Evolutionary conservation across 2,797 vertebrate species (phyloP).

Genomic region (Liparis tanakae): DNA sequence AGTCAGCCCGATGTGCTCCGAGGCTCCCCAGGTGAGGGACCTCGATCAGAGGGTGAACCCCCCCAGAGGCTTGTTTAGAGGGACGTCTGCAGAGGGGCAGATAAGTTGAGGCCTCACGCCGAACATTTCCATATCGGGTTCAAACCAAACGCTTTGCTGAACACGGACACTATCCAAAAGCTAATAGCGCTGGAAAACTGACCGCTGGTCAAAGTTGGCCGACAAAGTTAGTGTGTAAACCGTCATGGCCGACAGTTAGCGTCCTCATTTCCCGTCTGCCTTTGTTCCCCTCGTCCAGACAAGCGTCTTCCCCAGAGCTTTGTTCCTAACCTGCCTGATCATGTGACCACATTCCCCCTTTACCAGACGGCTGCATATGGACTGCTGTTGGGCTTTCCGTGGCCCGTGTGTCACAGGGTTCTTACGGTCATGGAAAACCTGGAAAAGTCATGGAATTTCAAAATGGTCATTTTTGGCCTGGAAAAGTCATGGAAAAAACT

Average conservation of each 20-base stretch:
- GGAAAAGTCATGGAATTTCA: no score
- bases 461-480: no score
- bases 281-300: not conserved
- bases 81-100: slow-evolving; percentile 43
- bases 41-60: slow-evolving; percentile 75
- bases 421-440: no score
- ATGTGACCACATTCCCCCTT: not conserved
- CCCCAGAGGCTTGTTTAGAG: slow-evolving; percentile 33
- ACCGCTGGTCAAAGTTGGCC: not conserved
- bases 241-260: not conserved
- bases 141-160: not conserved
- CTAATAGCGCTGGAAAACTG: not conserved
- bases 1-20: slow-evolving; percentile 61
- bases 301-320: not conserved
- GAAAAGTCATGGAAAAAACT: no score
- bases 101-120: slow-evolving; percentile 43
- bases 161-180: not conserved
- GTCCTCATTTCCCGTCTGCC: not conserved
- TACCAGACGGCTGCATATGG: not conserved
- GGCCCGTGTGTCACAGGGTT: slow-evolving; percentile 27
- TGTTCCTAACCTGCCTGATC: not conserved
- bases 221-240: not conserved
- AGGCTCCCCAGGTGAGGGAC: slow-evolving; percentile 71
- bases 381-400: slow-evolving; percentile 10
- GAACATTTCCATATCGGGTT: slow-evolving; percentile 17